These are phyloP conservation scores for Macquaria australasica DNA, from an alignment of 2,113 vertebrate species.

Conservation along the genomic window DNA sequence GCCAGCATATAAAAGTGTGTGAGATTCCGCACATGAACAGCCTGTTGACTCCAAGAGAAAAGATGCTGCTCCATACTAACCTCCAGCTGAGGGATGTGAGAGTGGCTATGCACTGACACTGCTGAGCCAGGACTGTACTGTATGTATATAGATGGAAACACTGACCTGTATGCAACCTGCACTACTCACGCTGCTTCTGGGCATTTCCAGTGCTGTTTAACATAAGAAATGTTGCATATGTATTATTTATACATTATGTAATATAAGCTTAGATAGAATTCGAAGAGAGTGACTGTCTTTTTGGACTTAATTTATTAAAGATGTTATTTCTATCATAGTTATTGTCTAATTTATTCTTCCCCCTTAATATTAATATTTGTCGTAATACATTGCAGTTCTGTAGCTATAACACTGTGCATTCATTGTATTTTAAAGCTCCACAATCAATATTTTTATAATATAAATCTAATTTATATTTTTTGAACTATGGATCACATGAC, in stretches of 20 bases:
- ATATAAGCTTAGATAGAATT: slow-evolving; percentile 25
- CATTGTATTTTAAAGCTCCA: not conserved
- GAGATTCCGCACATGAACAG: not conserved
- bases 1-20: slow-evolving; percentile 7
- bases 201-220: slow-evolving; percentile 32
- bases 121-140: slow-evolving; percentile 24
- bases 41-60: slow-evolving; percentile 20
- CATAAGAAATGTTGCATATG: slow-evolving; percentile 44
- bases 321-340: slow-evolving; percentile 65
- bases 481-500: not conserved
- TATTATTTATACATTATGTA: slow-evolving; percentile 52
- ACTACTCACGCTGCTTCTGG: slow-evolving; percentile 46
- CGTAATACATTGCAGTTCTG: not conserved
- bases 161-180: slow-evolving; percentile 64
- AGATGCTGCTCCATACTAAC: slow-evolving; percentile 47
- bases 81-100: slow-evolving; percentile 13
- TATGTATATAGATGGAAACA: slow-evolving; percentile 44
- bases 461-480: no score
- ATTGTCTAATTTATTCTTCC: not conserved
- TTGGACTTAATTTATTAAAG: slow-evolving; percentile 75
- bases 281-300: slow-evolving; percentile 36
- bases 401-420: not conserved
- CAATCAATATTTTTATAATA: not conserved
- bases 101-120: slow-evolving; percentile 21
- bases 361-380: not conserved